A percentile compares a stretch with the other conserved stretches of the same genome.
Evolutionary conservation across 2,113 vertebrate species (phyloP).

Genomic region (Microtus richardsoni): DNA sequence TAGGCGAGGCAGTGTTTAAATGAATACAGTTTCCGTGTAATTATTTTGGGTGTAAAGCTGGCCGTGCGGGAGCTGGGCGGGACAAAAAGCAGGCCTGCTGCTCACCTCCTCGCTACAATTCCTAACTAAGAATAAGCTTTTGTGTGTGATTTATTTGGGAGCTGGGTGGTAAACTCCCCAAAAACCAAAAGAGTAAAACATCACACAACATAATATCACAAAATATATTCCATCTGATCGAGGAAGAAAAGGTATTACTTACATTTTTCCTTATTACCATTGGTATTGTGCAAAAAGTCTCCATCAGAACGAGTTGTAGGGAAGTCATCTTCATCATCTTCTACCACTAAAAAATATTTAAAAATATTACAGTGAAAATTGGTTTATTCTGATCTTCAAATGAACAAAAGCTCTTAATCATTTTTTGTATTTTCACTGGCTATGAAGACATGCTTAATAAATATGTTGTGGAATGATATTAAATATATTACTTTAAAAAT

Average conservation of each 20-base stretch:
- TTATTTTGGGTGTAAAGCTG: no score
- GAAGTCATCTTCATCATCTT: constrained; percentile 97
- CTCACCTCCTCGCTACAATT: no score
- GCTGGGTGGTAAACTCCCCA: no score
- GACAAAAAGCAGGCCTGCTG: no score
- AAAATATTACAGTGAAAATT: constrained; percentile 36
- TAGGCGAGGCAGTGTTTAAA: no score
- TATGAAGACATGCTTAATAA: background rate
- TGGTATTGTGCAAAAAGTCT: constrained; percentile 94
- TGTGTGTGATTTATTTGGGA: no score
- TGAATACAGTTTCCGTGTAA: no score
- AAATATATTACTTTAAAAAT: constrained; percentile 41
- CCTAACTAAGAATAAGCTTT: no score
- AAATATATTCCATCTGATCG: background rate
- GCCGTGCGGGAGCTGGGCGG: no score
- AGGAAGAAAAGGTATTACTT: constrained; percentile 80
- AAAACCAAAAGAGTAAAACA: no score
- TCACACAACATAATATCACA: background rate
- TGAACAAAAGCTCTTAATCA: background rate
- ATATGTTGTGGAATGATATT: background rate
- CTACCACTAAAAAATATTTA: constrained; percentile 90
- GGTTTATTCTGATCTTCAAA: constrained; percentile 47
- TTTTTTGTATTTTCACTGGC: constrained; percentile 29
- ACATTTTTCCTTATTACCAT: constrained; percentile 95
- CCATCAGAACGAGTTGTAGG: constrained; percentile 92